phyloP scores from a whole-genome alignment of 92 coral and sea anemone species.

The Plumapathes pennacea region DNA sequence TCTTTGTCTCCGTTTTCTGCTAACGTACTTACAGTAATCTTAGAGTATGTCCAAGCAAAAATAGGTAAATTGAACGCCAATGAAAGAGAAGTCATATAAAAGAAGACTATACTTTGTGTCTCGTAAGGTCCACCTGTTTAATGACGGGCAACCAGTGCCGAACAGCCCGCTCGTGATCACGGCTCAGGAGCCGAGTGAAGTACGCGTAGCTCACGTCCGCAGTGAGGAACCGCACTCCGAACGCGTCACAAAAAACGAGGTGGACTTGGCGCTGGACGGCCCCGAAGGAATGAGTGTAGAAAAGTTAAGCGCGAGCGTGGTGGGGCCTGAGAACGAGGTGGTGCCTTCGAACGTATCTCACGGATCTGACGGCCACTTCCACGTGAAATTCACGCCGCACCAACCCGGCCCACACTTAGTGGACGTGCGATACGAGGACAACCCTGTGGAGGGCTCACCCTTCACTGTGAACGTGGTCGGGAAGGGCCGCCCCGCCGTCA shows the following conservation, averaged over 20 bases:
- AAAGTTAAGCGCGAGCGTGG: slow-evolving; percentile 66
- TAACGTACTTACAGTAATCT: too few relatives aligned
- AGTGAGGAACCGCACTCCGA: slow-evolving; percentile 67
- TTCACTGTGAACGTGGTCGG: slow-evolving; percentile 82
- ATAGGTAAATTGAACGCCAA: too few relatives aligned
- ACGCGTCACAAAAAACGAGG: slow-evolving; percentile 60
- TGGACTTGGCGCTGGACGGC: slow-evolving; percentile 70
- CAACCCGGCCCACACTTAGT: slow-evolving; percentile 75
- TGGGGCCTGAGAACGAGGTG: slow-evolving; percentile 71
- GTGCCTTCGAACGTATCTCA: slow-evolving; percentile 63
- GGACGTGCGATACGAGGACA: slow-evolving; percentile 69
- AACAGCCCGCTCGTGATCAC: slow-evolving; percentile 91
- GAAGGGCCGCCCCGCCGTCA: slow-evolving; percentile 46
- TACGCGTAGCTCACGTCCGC: slow-evolving; percentile 58
- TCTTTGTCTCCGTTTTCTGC: too few relatives aligned
- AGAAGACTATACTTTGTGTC: too few relatives aligned
- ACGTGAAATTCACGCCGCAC: slow-evolving; percentile 73
- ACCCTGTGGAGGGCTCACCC: slow-evolving; percentile 93
- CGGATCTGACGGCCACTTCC: slow-evolving; percentile 70
- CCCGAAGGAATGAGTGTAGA: slow-evolving; percentile 71
- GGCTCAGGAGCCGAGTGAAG: slow-evolving; percentile 66
- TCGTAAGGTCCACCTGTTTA: slow-evolving; percentile 77
- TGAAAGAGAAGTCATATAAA: too few relatives aligned
- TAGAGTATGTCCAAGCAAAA: too few relatives aligned
- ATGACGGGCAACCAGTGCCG: slow-evolving; percentile 81